phyloP scores from a whole-genome alignment of 2,888 invertebrate species.

The Leptinotarsa juncta region DNA sequence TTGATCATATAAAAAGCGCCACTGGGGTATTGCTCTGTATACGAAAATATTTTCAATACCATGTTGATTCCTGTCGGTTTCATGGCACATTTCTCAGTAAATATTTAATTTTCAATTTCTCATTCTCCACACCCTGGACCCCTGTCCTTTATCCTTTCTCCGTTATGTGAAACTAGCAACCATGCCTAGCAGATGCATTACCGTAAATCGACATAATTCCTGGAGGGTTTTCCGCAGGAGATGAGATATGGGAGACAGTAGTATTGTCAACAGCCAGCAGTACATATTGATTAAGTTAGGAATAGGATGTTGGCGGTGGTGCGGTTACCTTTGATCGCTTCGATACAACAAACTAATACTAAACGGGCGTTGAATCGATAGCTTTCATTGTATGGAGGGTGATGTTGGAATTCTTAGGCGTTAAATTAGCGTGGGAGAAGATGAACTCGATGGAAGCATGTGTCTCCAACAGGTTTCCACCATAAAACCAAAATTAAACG shows the following conservation, averaged over 20 bases:
- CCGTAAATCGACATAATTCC: conserved; percentile 16
- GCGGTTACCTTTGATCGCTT: conserved; percentile 39
- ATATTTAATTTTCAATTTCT: background rate
- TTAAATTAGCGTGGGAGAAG: no score
- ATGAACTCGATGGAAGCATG: no score
- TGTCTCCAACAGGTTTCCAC: no score
- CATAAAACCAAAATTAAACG: no score
- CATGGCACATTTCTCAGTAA: background rate
- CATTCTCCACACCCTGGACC: no score
- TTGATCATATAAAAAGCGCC: no score
- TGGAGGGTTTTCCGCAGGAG: conserved; percentile 15
- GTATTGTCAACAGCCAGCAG: conserved; percentile 19
- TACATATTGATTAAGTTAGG: conserved; percentile 33
- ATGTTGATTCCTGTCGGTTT: no score
- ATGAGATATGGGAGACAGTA: conserved; percentile 14
- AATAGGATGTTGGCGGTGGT: conserved; percentile 29
- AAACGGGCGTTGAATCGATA: conserved; percentile 14
- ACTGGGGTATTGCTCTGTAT: no score
- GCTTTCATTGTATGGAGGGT: background rate
- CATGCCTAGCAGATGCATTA: background rate
- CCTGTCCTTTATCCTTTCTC: no score
- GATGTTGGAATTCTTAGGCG: background rate
- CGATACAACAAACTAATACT: conserved; percentile 30
- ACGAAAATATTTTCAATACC: no score
- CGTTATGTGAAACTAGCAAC: background rate